A percentile compares a stretch with the other conserved stretches of the same genome.
Conservation (phyloP, 2,888 invertebrate genomes). For the Yponomeuta evonymella region DNA sequence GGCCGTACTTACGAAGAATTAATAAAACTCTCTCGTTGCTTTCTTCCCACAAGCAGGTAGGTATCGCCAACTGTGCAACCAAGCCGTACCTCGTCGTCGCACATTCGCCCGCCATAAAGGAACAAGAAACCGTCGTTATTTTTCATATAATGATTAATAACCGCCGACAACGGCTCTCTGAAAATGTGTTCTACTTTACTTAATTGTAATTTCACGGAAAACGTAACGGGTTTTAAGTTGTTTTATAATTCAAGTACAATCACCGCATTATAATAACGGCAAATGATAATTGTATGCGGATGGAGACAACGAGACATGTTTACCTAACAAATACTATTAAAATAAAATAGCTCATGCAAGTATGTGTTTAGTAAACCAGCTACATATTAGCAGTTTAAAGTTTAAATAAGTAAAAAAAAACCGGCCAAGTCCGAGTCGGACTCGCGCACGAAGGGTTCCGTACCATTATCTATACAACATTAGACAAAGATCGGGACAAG, state of each 20-base stretch:
- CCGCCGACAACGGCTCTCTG: constrained; percentile 3
- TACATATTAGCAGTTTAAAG: too few species aligned
- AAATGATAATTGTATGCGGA: neutral
- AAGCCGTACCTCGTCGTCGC: constrained; percentile 46
- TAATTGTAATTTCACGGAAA: constrained; percentile 19
- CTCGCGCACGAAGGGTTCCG: too few species aligned
- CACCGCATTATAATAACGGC: constrained; percentile 2
- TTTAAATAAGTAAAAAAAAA: neutral
- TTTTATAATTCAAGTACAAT: constrained; percentile 1
- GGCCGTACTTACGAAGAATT: constrained; percentile 68
- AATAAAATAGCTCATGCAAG: too few species aligned
- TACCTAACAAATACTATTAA: neutral
- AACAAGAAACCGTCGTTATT: constrained; percentile 42
- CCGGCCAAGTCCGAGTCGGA: neutral
- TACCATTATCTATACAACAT: too few species aligned
- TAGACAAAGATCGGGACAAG: too few species aligned
- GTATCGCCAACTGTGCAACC: constrained; percentile 57
- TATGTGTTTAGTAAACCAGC: too few species aligned
- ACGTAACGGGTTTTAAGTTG: constrained; percentile 39
- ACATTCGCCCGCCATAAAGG: constrained; percentile 34
- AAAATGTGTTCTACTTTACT: constrained; percentile 13
- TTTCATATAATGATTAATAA: constrained; percentile 30
- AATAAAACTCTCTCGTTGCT: constrained; percentile 68
- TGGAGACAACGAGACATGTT: neutral
- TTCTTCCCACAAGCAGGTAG: constrained; percentile 42